phyloP scores from a whole-genome alignment of 2,888 invertebrate genomes.

The Kryphioiulus occultus region DNA sequence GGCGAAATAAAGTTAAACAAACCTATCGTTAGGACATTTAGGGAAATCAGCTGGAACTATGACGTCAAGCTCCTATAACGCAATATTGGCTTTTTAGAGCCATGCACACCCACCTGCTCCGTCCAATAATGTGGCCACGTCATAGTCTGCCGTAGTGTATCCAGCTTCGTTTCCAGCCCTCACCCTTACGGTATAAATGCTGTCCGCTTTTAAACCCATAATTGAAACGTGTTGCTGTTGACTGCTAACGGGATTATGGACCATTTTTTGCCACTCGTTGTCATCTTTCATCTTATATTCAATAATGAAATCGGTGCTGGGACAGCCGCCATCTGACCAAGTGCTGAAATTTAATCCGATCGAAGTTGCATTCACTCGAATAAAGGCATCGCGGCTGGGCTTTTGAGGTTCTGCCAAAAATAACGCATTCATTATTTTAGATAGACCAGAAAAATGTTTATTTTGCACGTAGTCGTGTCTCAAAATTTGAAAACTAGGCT shows the following conservation, averaged over 20 bases:
- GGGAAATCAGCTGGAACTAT: not conserved
- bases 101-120: constrained; percentile 41
- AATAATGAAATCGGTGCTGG: constrained; percentile 78
- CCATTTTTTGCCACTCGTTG: constrained; percentile 67
- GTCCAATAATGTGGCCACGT: constrained; percentile 70
- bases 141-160: constrained; percentile 71
- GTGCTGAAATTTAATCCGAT: constrained; percentile 79
- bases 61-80: no score
- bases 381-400: constrained; percentile 77
- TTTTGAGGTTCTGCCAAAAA: constrained; percentile 70
- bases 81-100: not conserved
- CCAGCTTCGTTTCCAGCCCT: constrained; percentile 79
- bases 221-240: constrained; percentile 68
- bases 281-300: constrained; percentile 66
- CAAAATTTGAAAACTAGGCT: not conserved
- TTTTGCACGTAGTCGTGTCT: not conserved
- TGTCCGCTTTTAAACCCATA: constrained; percentile 70
- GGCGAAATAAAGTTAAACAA: not conserved
- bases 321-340: constrained; percentile 88
- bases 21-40: not conserved
- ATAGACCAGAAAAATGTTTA: not conserved
- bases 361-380: constrained; percentile 82
- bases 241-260: constrained; percentile 65
- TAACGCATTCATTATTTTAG: not conserved
- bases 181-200: constrained; percentile 76